Conservation (phyloP, 1,140 invertebrate genomes). For the Platyura marginata region DNA sequence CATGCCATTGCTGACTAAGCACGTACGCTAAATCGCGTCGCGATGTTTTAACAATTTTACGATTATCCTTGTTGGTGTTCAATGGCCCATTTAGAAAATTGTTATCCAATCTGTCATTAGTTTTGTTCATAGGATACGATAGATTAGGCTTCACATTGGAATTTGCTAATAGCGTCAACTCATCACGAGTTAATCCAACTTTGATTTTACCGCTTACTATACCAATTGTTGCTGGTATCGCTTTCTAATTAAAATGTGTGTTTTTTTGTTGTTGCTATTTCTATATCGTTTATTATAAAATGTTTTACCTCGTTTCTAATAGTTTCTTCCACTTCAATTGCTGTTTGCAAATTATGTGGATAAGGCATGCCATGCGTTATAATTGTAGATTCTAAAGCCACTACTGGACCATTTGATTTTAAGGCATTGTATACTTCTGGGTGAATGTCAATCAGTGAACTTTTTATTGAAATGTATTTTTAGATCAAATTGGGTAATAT, state of each 20-base stretch:
- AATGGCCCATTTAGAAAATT: too few species aligned
- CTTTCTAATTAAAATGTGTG: slow-evolving; percentile 38
- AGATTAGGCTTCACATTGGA: too few species aligned
- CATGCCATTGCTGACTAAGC: slow-evolving; percentile 49
- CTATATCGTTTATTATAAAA: neutral
- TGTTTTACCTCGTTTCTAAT: slow-evolving; percentile 42
- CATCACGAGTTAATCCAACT: slow-evolving; percentile 49
- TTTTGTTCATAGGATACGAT: slow-evolving; percentile 11
- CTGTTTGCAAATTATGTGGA: slow-evolving; percentile 80
- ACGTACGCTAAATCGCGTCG: slow-evolving; percentile 68
- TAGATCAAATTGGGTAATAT: too few species aligned
- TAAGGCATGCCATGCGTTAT: slow-evolving; percentile 97
- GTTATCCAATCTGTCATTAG: slow-evolving; percentile 5
- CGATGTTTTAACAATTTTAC: slow-evolving; percentile 50
- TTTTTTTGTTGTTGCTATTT: neutral
- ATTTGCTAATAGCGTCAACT: slow-evolving; percentile 42
- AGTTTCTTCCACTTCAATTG: slow-evolving; percentile 59
- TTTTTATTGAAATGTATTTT: neutral
- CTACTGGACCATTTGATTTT: slow-evolving; percentile 29
- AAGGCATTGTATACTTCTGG: slow-evolving; percentile 14
- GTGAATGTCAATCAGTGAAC: slow-evolving; percentile 9
- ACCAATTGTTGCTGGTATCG: slow-evolving; percentile 86
- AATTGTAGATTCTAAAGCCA: slow-evolving; percentile 93
- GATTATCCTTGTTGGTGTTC: too few species aligned
- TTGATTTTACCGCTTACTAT: slow-evolving; percentile 69